Conservation (phyloP, 2,888 invertebrate species). For the Meliscaeva auricollis region DNA sequence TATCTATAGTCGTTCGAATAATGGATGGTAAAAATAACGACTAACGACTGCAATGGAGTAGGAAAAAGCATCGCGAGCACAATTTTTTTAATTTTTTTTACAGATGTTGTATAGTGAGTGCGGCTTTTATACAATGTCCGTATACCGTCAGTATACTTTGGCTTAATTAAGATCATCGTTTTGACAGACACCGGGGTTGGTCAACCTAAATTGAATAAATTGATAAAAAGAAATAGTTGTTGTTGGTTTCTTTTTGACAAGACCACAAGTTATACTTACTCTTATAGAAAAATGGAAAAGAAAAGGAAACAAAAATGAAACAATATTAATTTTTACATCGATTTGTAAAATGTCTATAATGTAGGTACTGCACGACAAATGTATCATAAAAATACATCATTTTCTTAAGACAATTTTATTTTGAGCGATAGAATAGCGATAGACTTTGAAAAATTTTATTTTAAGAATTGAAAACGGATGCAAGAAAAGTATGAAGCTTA, state of each 20-base stretch:
- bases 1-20: conserved; percentile 76
- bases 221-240: conserved; percentile 52
- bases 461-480: too few relatives aligned
- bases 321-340: conserved; percentile 4
- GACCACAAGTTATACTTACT: conserved; percentile 8
- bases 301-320: not conserved
- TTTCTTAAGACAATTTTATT: too few relatives aligned
- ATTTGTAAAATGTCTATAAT: not conserved
- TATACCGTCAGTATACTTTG: conserved; percentile 53
- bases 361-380: too few relatives aligned
- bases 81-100: conserved; percentile 71
- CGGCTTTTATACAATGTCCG: conserved; percentile 69
- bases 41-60: conserved; percentile 70
- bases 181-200: conserved; percentile 73
- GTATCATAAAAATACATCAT: too few relatives aligned
- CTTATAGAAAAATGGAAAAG: not conserved
- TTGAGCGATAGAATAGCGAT: too few relatives aligned
- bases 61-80: conserved; percentile 70
- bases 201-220: conserved; percentile 73
- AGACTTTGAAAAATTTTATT: too few relatives aligned
- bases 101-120: conserved; percentile 56
- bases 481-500: too few relatives aligned
- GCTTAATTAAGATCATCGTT: conserved; percentile 76
- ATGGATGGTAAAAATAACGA: conserved; percentile 67
- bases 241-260: conserved; percentile 25